Evolutionary conservation across 2,113 vertebrate genomes (phyloP), one percentile per base, ranked within the genome.

Genomic region (Eudorcas thomsonii): DNA sequence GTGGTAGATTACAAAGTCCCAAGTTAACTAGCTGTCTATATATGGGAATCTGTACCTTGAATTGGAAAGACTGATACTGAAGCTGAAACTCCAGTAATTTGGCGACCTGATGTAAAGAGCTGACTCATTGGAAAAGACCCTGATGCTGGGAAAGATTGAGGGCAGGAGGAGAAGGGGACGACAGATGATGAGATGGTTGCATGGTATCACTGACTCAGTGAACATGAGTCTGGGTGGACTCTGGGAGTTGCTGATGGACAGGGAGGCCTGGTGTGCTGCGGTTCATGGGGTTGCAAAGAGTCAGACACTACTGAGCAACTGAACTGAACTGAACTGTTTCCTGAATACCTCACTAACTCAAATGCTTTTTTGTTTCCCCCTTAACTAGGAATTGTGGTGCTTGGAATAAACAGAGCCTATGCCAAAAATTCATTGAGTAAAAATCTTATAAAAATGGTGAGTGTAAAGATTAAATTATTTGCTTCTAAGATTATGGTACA

Each of bases 341-440:
- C 26, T 21, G 33, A 54, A 23, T n/a, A 23, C 33, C 28, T 43
- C 39, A 88, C 45, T 98, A 84, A 98, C 85, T 88, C 25, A 59
- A 43, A 13, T 88, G 57, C 82, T 59, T 98, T 52, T 96, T 98
- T 97, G 91, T 60, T 84, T 57, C 93, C 98, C 17, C 48, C 52
- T 90, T 91, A 91, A 97, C 96, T 97, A 99, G 99, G 99, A 83
- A 99, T 99, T 98, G 99, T 99, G 96, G 99, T 99, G 52, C 99
- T 99, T 98, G 99, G 99, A 98, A 99, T 99, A 98, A 99, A 99
- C 98, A 99, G 99, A 98, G 99, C 99, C 85, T 99, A 99, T 98
- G 99, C 99, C 96, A 99, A 99, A 99, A 99, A 99, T 98, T 99
- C 99, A 60, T 99, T 99, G 94, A 99, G 99, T 99, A 99, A 99